Base-by-base conservation (phyloP, 2,113 vertebrate genomes). In the Chloroceryle aenea region DNA sequence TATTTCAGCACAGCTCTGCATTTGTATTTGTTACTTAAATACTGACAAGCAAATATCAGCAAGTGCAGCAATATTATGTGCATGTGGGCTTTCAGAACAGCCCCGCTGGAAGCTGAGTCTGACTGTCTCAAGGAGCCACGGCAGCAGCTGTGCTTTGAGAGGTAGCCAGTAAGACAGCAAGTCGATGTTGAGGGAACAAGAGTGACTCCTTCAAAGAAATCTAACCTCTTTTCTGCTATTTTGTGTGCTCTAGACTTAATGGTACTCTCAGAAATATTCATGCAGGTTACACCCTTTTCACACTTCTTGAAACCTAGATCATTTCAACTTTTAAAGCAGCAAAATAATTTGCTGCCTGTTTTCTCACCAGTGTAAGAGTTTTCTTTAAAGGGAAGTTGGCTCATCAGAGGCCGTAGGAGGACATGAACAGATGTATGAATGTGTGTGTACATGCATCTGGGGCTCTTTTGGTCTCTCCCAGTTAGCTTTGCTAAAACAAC, bases 401-500 rank as follows among this genome's bases (percentile, higher is more conserved):
- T 82, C 23, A 34, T 80, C 0, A 0, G 68, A 86, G 32, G 75
- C 83, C 32, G 17, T 30, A 86, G 90, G 55, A 95, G 68, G 56
- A 62, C 83, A 34, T 13, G 68, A 85, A 62, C 71, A 69, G 85
- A 77, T 36, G 72, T 89, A 77, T 74, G 40, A 75, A 52, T 83
- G 32, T 71, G 55, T 85, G 53, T 73, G 71, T 94, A 77, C 6
- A 8, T 79, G 55, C 71, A 50, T 53, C 85, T 83, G 58, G 83
- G 61, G 45, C 56, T 89, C 96, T 88, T 95, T 90, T 96, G 94
- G 93, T 97, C 91, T 76, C 86, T 82, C 78, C 76, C 69, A 50
- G 79, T 88, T 96, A 96, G 93, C 69, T 94, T 96, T 96, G 79
- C 82, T 95, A 89, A 94, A 95, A 86, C 79, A 97, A 84, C 67